A percentile compares a stretch with the other conserved stretches of the same genome.
These are phyloP conservation scores for Fukomys damarensis DNA, from an alignment of 2,113 vertebrate species.

Conservation along the genomic window DNA sequence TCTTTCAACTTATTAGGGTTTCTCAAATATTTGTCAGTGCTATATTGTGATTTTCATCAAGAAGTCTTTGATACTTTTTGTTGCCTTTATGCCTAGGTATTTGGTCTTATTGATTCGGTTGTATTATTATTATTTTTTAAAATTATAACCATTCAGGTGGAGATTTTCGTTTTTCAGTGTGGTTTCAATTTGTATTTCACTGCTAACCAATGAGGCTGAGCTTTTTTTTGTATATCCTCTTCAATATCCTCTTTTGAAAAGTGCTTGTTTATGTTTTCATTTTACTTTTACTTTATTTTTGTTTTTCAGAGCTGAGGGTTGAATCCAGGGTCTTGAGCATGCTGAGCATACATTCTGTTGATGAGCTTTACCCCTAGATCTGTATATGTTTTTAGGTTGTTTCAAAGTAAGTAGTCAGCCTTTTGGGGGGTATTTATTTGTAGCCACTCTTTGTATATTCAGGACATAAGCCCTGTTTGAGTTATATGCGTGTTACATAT, in stretches of 20 bases:
- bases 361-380: not conserved
- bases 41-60: not conserved
- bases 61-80: not conserved
- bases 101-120: not conserved
- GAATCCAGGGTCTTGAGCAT: not conserved
- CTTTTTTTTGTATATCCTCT: not conserved
- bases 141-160: not conserved
- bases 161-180: not conserved
- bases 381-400: not conserved
- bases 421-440: not conserved
- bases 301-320: not conserved
- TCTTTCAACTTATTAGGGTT: not conserved
- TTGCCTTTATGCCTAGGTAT: not conserved
- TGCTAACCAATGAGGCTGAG: not conserved
- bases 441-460: not conserved
- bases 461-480: not conserved
- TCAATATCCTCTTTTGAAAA: not conserved
- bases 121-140: not conserved
- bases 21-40: not conserved
- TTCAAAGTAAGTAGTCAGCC: not conserved
- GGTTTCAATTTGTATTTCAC: not conserved
- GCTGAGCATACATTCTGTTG: not conserved
- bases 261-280: not conserved
- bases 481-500: too few relatives aligned
- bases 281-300: not conserved